phyloP scores from a whole-genome alignment of 1,140 invertebrate genomes.

The Bicyclus anynana region DNA sequence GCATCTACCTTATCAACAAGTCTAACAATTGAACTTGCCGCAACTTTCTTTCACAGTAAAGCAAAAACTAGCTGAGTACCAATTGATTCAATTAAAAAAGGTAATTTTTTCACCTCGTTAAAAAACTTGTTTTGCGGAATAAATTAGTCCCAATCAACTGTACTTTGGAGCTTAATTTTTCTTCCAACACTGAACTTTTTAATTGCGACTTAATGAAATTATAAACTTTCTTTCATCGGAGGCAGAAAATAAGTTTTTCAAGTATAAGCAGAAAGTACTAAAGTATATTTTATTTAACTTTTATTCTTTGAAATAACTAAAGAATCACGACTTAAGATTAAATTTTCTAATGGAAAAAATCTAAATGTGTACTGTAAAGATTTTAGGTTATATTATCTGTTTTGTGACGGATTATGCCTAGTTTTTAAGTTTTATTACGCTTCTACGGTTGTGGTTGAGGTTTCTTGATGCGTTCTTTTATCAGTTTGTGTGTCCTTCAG shows the following conservation, averaged over 20 bases:
- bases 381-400: no score
- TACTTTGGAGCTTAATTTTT: slow-evolving; percentile 22
- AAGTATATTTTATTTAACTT: not conserved
- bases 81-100: not conserved
- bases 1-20: not conserved
- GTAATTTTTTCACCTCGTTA: slow-evolving; percentile 8
- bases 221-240: slow-evolving; percentile 23
- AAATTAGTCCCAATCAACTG: slow-evolving; percentile 23
- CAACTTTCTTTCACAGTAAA: not conserved
- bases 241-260: slow-evolving; percentile 3
- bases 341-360: no score
- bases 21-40: not conserved
- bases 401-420: no score
- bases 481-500: no score
- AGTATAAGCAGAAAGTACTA: not conserved
- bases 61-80: not conserved
- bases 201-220: slow-evolving; percentile 25
- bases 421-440: no score
- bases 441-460: no score
- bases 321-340: no score
- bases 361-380: no score
- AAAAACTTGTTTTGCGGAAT: slow-evolving; percentile 16
- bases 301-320: no score
- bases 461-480: no score
- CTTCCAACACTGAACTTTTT: slow-evolving; percentile 22